phyloP scores from a whole-genome alignment of 1,140 invertebrate genomes.

The Hycleus cichorii region DNA sequence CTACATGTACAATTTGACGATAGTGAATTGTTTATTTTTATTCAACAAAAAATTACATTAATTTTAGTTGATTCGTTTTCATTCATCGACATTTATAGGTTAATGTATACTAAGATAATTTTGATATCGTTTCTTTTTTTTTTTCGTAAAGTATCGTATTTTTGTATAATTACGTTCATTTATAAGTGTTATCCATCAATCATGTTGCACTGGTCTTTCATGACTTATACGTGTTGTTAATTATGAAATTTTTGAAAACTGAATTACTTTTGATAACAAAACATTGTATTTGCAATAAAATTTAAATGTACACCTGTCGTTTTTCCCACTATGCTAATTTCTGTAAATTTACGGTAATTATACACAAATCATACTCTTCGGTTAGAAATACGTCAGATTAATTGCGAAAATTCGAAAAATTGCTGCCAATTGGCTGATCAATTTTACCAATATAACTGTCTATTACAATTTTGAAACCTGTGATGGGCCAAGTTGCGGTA shows the following conservation, averaged over 20 bases:
- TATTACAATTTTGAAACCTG: no score
- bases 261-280: slow-evolving; percentile 15
- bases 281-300: slow-evolving; percentile 20
- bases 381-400: no score
- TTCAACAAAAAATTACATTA: no score
- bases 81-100: slow-evolving; percentile 16
- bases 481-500: no score
- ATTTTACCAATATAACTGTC: no score
- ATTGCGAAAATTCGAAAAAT: no score
- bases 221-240: slow-evolving; percentile 10
- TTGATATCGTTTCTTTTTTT: slow-evolving; percentile 13
- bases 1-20: no score
- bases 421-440: no score
- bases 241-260: slow-evolving; percentile 13
- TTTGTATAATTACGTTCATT: slow-evolving; percentile 2
- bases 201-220: slow-evolving; percentile 11
- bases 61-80: not conserved
- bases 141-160: slow-evolving; percentile 3
- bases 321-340: no score
- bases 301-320: slow-evolving; percentile 2
- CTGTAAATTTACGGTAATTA: no score
- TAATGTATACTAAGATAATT: slow-evolving; percentile 6
- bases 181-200: slow-evolving; percentile 9
- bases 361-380: no score
- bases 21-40: no score